Conservation (phyloP, 1,140 invertebrate species). For the Brachionus rotundiformis region DNA sequence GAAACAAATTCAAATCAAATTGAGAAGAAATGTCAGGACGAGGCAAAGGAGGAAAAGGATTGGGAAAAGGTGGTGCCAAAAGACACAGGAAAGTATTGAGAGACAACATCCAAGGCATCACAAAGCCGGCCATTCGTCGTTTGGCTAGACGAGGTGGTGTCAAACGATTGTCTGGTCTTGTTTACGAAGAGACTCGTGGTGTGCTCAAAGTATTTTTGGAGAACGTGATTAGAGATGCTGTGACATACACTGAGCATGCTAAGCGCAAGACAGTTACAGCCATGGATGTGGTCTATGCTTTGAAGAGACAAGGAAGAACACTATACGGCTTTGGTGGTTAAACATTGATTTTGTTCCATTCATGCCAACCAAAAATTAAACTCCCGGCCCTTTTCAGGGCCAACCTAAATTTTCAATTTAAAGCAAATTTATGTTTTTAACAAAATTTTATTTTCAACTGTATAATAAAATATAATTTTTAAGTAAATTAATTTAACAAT, state of each 20-base stretch:
- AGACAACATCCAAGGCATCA: conserved; percentile 71
- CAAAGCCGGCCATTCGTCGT: conserved; percentile 47
- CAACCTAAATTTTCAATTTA: not conserved
- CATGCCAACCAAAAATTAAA: not conserved
- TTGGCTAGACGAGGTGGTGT: conserved; percentile 46
- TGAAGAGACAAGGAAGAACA: conserved; percentile 50
- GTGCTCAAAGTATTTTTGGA: conserved; percentile 51
- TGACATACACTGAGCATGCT: conserved; percentile 48
- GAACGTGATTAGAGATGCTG: conserved; percentile 50
- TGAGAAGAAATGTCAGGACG: conserved; percentile 57
- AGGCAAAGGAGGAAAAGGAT: conserved; percentile 60
- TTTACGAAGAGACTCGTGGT: conserved; percentile 49
- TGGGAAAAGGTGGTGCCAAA: conserved; percentile 61
- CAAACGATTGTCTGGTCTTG: conserved; percentile 48
- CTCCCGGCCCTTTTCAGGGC: not conserved
- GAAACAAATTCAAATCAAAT: not conserved
- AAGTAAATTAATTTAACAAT: too few species aligned
- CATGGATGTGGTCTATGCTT: conserved; percentile 34
- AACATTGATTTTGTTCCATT: not conserved
- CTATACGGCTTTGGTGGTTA: conserved; percentile 46
- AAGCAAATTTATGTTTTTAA: too few species aligned
- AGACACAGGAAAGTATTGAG: conserved; percentile 64
- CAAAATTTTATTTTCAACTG: too few species aligned
- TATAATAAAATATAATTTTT: too few species aligned
- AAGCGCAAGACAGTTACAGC: conserved; percentile 50